Percentiles rank a stretch among this genome's conserved stretches.
These are phyloP conservation scores for Plectropomus leopardus DNA, from an alignment of 2,113 vertebrate genomes.

Conservation along the genomic window DNA sequence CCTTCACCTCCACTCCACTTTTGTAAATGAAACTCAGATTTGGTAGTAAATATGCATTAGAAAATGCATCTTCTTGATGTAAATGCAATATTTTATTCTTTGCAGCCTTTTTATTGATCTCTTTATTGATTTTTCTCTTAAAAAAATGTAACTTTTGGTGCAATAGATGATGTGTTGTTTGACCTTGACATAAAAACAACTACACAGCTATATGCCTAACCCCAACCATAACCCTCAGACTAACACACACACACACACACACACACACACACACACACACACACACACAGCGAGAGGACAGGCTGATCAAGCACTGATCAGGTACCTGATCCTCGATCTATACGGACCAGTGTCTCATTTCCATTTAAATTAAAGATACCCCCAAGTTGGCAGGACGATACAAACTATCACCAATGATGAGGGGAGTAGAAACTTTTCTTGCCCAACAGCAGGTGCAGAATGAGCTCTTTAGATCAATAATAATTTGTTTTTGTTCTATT, in stretches of 20 bases:
- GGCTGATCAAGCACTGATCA: constrained; percentile 78
- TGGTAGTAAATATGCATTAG: not conserved
- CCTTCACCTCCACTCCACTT: not conserved
- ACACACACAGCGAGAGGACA: constrained; percentile 27
- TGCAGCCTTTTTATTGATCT: constrained; percentile 10
- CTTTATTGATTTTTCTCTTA: not conserved
- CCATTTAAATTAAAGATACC: constrained; percentile 79
- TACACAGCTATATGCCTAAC: not conserved
- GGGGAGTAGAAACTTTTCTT: constrained; percentile 44
- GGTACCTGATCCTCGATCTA: constrained; percentile 83
- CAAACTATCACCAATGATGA: constrained; percentile 49
- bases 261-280: constrained; percentile 18
- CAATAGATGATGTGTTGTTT: not conserved
- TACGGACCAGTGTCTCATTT: constrained; percentile 85
- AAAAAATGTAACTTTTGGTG: not conserved
- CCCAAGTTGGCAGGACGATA: constrained; percentile 48
- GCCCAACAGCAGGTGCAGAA: constrained; percentile 40
- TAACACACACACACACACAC: not conserved
- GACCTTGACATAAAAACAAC: not conserved
- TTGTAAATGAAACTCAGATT: not conserved
- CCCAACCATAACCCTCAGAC: not conserved
- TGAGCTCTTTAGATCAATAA: constrained; percentile 59
- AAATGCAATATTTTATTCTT: not conserved
- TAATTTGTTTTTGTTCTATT: constrained; percentile 49
- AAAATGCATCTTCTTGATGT: not conserved